Percentiles rank a stretch among this genome's conserved stretches.
phyloP scores from a whole-genome alignment of 92 coral and sea anemone species.

The Nematostella vectensis region DNA sequence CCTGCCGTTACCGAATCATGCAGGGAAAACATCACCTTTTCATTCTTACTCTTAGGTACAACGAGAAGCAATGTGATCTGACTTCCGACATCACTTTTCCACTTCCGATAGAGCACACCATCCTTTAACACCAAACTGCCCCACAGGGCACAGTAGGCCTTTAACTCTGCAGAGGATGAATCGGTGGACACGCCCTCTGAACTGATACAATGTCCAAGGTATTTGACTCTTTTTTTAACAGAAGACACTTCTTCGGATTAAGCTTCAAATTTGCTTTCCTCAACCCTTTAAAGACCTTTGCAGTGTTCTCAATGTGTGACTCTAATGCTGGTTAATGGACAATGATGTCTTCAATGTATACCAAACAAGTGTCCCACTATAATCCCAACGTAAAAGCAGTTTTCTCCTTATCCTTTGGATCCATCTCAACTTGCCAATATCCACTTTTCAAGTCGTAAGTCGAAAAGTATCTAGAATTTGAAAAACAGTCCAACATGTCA shows the following conservation, averaged over 20 bases:
- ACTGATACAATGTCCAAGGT: conserved; percentile 37
- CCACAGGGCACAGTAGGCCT: conserved; percentile 18
- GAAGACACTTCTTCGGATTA: conserved; percentile 23
- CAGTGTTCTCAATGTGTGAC: too few species aligned
- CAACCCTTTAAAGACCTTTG: conserved; percentile 19
- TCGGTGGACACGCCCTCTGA: conserved; percentile 37
- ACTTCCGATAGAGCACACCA: conserved; percentile 15
- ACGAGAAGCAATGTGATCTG: conserved; percentile 14
- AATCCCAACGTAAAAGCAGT: too few species aligned
- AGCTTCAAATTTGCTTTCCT: conserved; percentile 29
- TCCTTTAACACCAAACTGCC: conserved; percentile 1
- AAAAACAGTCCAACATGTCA: too few species aligned
- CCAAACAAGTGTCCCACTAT: too few species aligned
- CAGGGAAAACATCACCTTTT: conserved; percentile 7
- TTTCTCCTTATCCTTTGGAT: too few species aligned
- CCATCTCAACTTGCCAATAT: too few species aligned
- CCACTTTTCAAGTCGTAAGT: too few species aligned
- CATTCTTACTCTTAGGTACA: conserved; percentile 2
- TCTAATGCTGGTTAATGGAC: too few species aligned
- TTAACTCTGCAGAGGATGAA: conserved; percentile 8
- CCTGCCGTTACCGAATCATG: conserved; percentile 22
- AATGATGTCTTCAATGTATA: too few species aligned
- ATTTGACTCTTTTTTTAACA: conserved; percentile 30
- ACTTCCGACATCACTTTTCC: conserved; percentile 16
- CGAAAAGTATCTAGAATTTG: too few species aligned